Evolutionary conservation across 1,140 invertebrate species (phyloP), one percentile per base, ranked within the genome.

Genomic region (Telenomus remus): DNA sequence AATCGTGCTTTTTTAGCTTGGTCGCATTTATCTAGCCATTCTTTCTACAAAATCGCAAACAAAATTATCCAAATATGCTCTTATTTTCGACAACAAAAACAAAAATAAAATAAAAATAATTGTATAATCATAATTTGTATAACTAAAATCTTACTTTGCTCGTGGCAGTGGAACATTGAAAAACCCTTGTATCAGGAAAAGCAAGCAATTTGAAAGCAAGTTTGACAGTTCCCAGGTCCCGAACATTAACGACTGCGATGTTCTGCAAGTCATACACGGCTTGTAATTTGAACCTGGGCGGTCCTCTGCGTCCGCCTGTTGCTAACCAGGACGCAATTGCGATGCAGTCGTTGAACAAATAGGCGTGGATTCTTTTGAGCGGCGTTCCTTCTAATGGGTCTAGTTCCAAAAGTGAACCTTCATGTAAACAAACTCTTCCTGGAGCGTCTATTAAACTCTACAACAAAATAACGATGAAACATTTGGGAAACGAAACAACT

Each of bases 21-120:
- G 80, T 98, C 97, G 82, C 98, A 94, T 82, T 96, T 94, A 76
- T 97, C 96, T 61, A 99, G 89, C 97, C 97, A 98, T 82, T 97
- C 95, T 89, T 95, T 95, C 92, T 95, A 81, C 8, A 89, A 78
- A 79, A 69, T 10, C 37, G 75, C 10, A 44, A 35, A n/a, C 10
- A 54, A 19, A 12, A 50, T n/a, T 11, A 8, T 9, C n/a, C n/a
- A n/a, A n/a, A n/a, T n/a, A n/a, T n/a, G n/a, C n/a, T n/a, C n/a
- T n/a, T n/a, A n/a, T n/a, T n/a, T n/a, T n/a, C n/a, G n/a, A n/a
- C n/a, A n/a, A n/a, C n/a, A n/a, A n/a, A n/a, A n/a, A n/a, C n/a
- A n/a, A n/a, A n/a, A n/a, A n/a, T n/a, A n/a, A n/a, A n/a, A 35
- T 35, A 10, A 27, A 27, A 3, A 27, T 27, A 27, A 27, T 27